Evolutionary conservation across 1,140 invertebrate genomes (phyloP).

Genomic region (Limonius californicus): DNA sequence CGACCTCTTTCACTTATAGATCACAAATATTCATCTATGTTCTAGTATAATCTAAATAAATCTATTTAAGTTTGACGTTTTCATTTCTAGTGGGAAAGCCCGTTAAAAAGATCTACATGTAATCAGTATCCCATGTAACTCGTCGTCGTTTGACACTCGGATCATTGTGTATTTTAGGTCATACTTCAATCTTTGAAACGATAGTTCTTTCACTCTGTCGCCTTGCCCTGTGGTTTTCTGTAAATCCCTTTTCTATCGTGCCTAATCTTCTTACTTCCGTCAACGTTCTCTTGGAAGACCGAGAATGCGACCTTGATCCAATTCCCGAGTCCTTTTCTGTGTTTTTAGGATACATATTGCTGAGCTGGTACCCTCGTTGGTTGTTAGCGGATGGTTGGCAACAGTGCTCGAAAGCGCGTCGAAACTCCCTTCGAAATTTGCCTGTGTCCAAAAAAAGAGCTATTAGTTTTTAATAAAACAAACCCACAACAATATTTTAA

Average conservation of each 20-base stretch:
- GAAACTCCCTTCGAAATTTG: slow-evolving; percentile 22
- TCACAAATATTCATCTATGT: too few relatives aligned
- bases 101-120: too few relatives aligned
- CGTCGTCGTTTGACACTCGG: background rate
- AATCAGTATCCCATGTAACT: background rate
- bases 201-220: background rate
- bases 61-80: too few relatives aligned
- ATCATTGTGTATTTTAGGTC: background rate
- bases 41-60: too few relatives aligned
- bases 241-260: background rate
- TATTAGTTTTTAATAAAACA: background rate
- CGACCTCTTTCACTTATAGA: too few relatives aligned
- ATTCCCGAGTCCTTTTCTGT: slow-evolving; percentile 12
- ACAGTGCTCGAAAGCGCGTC: slow-evolving; percentile 18
- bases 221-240: background rate
- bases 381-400: background rate
- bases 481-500: too few relatives aligned
- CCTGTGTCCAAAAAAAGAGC: slow-evolving; percentile 3
- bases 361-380: slow-evolving; percentile 12
- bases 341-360: slow-evolving; percentile 10
- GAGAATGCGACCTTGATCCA: background rate
- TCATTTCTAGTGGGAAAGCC: too few relatives aligned
- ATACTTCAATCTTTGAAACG: background rate
- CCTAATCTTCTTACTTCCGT: slow-evolving; percentile 2
- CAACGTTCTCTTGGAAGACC: background rate